Conservation (phyloP, 2,113 vertebrate genomes). For the Pelecanoides urinatrix region DNA sequence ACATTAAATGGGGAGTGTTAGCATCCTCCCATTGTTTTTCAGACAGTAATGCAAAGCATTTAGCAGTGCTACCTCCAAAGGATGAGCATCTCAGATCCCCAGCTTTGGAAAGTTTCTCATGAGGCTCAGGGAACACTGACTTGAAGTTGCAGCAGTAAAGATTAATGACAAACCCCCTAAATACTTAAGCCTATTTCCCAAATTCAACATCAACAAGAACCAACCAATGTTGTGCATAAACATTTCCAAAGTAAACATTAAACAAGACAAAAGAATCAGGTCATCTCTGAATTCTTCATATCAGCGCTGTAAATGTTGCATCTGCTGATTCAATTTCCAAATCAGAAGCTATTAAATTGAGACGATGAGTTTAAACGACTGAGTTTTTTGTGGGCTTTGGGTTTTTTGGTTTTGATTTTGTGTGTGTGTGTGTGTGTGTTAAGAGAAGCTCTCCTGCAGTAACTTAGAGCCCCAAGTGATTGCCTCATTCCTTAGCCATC, state of each 20-base stretch:
- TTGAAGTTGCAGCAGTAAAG: not conserved
- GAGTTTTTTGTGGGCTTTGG: not conserved
- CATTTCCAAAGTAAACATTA: not conserved
- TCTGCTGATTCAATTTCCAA: not conserved
- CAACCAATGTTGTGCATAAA: not conserved
- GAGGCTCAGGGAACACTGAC: not conserved
- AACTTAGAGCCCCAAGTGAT: not conserved
- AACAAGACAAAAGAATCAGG: not conserved
- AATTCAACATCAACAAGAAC: not conserved
- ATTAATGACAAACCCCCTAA: not conserved
- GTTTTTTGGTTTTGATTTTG: not conserved
- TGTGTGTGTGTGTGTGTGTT: too few relatives aligned
- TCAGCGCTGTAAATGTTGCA: not conserved
- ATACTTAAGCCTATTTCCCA: not conserved
- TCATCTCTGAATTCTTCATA: not conserved
- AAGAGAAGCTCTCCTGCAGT: not conserved
- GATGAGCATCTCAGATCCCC: not conserved
- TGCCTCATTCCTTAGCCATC: not conserved
- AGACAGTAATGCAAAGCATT: not conserved
- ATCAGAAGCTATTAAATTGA: not conserved
- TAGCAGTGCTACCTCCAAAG: not conserved
- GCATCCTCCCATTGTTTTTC: not conserved
- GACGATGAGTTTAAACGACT: not conserved
- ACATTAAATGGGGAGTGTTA: not conserved
- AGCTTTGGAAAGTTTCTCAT: not conserved